Percentiles rank a stretch among this genome's conserved stretches.
These are phyloP conservation scores for Andrena haemorrhoa DNA, from an alignment of 2,888 invertebrate genomes.

Conservation along the genomic window DNA sequence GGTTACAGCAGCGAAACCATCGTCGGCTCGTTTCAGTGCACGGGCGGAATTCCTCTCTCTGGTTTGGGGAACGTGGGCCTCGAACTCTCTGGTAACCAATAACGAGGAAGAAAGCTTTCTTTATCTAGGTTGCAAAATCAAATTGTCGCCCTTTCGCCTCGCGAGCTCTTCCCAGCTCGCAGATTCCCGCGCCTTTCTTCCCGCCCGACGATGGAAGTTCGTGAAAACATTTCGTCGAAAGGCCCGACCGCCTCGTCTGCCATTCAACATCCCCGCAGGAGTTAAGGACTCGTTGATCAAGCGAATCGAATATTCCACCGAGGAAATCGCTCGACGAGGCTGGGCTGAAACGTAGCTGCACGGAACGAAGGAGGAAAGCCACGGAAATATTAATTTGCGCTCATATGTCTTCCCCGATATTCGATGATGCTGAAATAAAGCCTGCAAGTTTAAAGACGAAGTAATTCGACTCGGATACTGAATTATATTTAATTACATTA, in stretches of 20 bases:
- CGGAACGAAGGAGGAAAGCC: background rate
- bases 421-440: no score
- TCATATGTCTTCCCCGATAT: no score
- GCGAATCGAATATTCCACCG: constrained; percentile 59
- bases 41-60: constrained; percentile 47
- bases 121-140: constrained; percentile 71
- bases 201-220: constrained; percentile 33
- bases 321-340: constrained; percentile 30
- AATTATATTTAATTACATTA: no score
- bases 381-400: background rate
- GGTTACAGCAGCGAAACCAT: constrained; percentile 52
- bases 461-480: no score
- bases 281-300: constrained; percentile 66
- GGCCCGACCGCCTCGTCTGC: constrained; percentile 31
- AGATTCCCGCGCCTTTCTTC: constrained; percentile 29
- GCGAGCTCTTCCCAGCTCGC: constrained; percentile 4
- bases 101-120: constrained; percentile 73
- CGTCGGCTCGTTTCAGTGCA: constrained; percentile 41
- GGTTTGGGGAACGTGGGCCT: constrained; percentile 31
- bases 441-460: no score
- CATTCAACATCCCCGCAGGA: constrained; percentile 55
- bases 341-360: background rate
- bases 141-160: constrained; percentile 60
- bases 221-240: constrained; percentile 66
- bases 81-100: constrained; percentile 62